These are phyloP conservation scores for Anagrus nilaparvatae DNA, from an alignment of 1,140 invertebrate genomes.

Conservation along the genomic window DNA sequence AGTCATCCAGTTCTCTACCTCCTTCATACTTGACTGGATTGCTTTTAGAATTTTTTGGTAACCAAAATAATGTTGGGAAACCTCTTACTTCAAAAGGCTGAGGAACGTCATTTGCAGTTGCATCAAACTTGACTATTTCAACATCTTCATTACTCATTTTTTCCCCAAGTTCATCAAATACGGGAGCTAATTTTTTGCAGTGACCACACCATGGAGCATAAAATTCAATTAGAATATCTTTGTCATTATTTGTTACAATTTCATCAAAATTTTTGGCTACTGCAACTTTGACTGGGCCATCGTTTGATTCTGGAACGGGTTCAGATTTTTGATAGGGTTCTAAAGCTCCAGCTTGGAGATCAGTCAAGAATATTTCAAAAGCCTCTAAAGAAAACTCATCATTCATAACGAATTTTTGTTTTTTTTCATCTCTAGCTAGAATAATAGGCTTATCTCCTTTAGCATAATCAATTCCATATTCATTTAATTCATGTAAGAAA, in stretches of 20 bases:
- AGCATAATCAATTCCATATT: slow-evolving; percentile 84
- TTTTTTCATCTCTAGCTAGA: slow-evolving; percentile 67
- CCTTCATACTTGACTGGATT: slow-evolving; percentile 89
- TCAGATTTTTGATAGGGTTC: slow-evolving; percentile 96
- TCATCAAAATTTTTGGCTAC: slow-evolving; percentile 97
- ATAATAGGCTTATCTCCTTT: slow-evolving; percentile 84
- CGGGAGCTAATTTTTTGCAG: slow-evolving; percentile 90
- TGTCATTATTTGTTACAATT: slow-evolving; percentile 79
- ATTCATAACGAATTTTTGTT: slow-evolving; percentile 84
- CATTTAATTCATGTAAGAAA: slow-evolving; percentile 87
- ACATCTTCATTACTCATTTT: slow-evolving; percentile 85
- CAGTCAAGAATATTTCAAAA: slow-evolving; percentile 81
- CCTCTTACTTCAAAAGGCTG: slow-evolving; percentile 85
- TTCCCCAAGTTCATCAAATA: slow-evolving; percentile 88
- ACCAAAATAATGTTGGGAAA: slow-evolving; percentile 97
- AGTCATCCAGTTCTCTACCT: slow-evolving; percentile 89
- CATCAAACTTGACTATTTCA: slow-evolving; percentile 95
- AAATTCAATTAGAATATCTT: slow-evolving; percentile 94
- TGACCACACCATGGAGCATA: slow-evolving; percentile 99
- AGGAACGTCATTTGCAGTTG: slow-evolving; percentile 97
- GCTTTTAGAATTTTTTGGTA: slow-evolving; percentile 72
- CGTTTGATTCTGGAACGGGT: slow-evolving; percentile 76
- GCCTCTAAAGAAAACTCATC: slow-evolving; percentile 86
- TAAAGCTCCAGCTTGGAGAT: slow-evolving; percentile 71
- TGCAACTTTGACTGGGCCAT: slow-evolving; percentile 77